Base-by-base conservation (phyloP, 2,113 vertebrate genomes). In the Alectura lathami region DNA sequence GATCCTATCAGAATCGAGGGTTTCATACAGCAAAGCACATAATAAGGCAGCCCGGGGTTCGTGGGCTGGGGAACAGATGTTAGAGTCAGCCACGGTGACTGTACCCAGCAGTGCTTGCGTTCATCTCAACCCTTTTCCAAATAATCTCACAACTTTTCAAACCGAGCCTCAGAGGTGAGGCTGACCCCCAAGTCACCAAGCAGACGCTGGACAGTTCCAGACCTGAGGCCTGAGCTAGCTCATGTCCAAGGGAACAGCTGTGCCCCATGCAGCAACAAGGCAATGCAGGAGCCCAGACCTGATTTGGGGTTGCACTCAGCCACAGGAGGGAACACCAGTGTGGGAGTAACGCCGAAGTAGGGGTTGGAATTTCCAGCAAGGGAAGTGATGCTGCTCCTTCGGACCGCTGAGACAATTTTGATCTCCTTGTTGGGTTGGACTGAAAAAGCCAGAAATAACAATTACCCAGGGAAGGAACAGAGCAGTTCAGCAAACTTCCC, bases 291-390 rank as follows among this genome's bases (percentile, higher is more conserved):
- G 34, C 26, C 69, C 98, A 97, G 91, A 98, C 98, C 98, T 98
- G 99, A 99, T 98, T 98, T 98, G 51, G 98, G 98, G 95, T 98
- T 99, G 89, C 97, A 98, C 91, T 96, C 97, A 24, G 94, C 82
- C 89, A 92, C 91, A 23, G 98, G 95, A 78, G 96, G 73, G 77
- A 96, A 95, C 3, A 95, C 93, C 82, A 98, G 11, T 0, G 38
- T 95, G 27, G 89, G 96, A 29, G 97, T 43, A 42, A 92, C 5
- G 6, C 94, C 93, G 89, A 96, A 96, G 83, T 98, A 98, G 79
- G 97, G 77, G 38, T 89, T 97, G 63, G 97, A 79, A 56, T 95
- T 96, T 50, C 97, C 97, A 83, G 98, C 91, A 15, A 97, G 94
- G 12, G 97, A 96, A 56, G 96, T 98, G 82, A 98, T 88, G 89